Percentiles rank a stretch among this genome's conserved stretches.
phyloP scores from a whole-genome alignment of 1,140 invertebrate species.

The Drosophila ohnishii region DNA sequence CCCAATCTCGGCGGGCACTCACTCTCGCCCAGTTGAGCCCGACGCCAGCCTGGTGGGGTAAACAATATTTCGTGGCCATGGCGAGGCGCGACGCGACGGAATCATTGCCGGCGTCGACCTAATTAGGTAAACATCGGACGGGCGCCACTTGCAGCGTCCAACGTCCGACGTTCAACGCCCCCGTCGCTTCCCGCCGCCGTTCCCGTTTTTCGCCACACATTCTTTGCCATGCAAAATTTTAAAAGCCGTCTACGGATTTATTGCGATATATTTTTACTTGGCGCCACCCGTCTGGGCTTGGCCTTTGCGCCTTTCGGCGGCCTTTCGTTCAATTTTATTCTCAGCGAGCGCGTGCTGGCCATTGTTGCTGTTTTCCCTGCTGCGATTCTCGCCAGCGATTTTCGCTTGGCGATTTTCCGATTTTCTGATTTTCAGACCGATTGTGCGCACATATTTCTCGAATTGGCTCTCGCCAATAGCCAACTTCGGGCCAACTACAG shows the following conservation, averaged over 20 bases:
- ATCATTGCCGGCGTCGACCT: conserved; percentile 54
- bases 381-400: conserved; percentile 19
- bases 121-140: conserved; percentile 68
- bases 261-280: conserved; percentile 61
- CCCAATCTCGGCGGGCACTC: conserved; percentile 25
- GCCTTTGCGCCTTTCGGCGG: conserved; percentile 47
- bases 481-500: conserved; percentile 17
- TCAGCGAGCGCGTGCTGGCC: conserved; percentile 30
- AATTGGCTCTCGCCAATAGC: conserved; percentile 32
- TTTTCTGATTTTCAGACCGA: conserved; percentile 15
- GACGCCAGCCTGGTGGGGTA: conserved; percentile 39
- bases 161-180: conserved; percentile 27
- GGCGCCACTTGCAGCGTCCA: conserved; percentile 64
- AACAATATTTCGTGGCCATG: conserved; percentile 57
- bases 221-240: conserved; percentile 59
- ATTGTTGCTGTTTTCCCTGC: conserved; percentile 24
- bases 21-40: conserved; percentile 20
- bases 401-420: conserved; percentile 30
- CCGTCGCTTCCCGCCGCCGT: conserved; percentile 12
- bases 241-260: conserved; percentile 63
- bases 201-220: conserved; percentile 25
- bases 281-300: conserved; percentile 49
- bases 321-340: conserved; percentile 44
- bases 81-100: conserved; percentile 45
- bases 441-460: conserved; percentile 28